These are phyloP conservation scores for Platycheirus albimanus DNA, from an alignment of 2,888 invertebrate species.

Conservation along the genomic window DNA sequence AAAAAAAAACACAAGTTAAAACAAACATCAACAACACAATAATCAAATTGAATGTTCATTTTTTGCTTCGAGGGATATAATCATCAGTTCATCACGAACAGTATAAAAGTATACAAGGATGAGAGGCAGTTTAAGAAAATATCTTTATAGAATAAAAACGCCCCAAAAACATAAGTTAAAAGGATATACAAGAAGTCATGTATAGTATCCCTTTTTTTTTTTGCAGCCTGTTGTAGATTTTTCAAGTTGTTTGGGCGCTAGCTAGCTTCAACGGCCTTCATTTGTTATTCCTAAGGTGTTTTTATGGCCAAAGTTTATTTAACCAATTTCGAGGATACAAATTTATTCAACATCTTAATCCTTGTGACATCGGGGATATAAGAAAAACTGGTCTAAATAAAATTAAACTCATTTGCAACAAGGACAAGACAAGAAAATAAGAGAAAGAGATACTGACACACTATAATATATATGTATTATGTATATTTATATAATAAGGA, in stretches of 20 bases:
- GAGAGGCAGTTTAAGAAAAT: background rate
- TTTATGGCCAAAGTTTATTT: conserved; percentile 72
- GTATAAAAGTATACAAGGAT: background rate
- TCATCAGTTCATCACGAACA: conserved; percentile 1
- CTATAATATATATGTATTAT: too few relatives aligned
- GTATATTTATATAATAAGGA: too few relatives aligned
- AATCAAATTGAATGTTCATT: conserved; percentile 73
- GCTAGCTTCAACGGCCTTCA: conserved; percentile 56
- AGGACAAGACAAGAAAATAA: background rate
- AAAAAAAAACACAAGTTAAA: conserved; percentile 34
- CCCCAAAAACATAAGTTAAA: conserved; percentile 44
- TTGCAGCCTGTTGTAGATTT: background rate
- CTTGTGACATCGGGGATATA: conserved; percentile 59
- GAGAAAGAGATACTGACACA: background rate
- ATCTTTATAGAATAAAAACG: conserved; percentile 8
- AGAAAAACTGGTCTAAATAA: background rate
- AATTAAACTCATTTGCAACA: background rate
- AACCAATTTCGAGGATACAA: conserved; percentile 72
- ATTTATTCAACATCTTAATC: conserved; percentile 72
- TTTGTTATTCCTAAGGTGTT: conserved; percentile 71
- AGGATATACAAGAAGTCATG: conserved; percentile 25
- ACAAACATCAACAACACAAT: conserved; percentile 63
- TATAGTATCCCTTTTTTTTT: conserved; percentile 3
- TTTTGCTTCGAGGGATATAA: conserved; percentile 37
- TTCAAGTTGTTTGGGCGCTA: background rate